Conservation (phyloP, 2,113 vertebrate species). For the Aspidoscelis tigris region DNA sequence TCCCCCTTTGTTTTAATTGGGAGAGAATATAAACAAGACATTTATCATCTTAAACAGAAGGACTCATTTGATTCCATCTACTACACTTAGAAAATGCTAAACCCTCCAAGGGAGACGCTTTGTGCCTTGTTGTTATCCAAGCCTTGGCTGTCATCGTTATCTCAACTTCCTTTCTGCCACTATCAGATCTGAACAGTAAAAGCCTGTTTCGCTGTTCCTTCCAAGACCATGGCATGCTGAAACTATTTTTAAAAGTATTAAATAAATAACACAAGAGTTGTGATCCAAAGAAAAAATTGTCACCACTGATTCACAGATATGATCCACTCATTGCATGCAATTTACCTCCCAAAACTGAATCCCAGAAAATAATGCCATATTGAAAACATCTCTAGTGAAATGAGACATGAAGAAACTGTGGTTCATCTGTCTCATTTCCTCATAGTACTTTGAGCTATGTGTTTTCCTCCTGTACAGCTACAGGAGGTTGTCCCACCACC, state of each 20-base stretch:
- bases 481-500: too few species aligned
- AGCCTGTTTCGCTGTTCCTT: background rate
- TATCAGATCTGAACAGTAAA: constrained; percentile 13
- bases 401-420: background rate
- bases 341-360: background rate
- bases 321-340: background rate
- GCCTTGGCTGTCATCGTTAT: background rate
- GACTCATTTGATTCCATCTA: too few species aligned
- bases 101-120: background rate
- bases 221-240: constrained; percentile 2
- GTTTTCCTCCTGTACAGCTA: too few species aligned
- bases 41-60: too few species aligned
- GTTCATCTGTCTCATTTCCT: background rate
- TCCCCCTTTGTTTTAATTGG: too few species aligned
- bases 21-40: too few species aligned
- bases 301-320: background rate
- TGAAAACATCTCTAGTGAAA: background rate
- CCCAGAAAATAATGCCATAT: background rate
- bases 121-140: background rate
- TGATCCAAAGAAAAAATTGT: constrained; percentile 18
- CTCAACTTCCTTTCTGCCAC: constrained; percentile 8
- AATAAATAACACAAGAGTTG: background rate
- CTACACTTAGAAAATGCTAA: background rate
- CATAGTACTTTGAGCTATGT: background rate
- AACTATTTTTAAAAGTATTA: background rate